These are phyloP conservation scores for Lontra canadensis DNA, from an alignment of 2,113 vertebrate genomes.

Conservation along the genomic window DNA sequence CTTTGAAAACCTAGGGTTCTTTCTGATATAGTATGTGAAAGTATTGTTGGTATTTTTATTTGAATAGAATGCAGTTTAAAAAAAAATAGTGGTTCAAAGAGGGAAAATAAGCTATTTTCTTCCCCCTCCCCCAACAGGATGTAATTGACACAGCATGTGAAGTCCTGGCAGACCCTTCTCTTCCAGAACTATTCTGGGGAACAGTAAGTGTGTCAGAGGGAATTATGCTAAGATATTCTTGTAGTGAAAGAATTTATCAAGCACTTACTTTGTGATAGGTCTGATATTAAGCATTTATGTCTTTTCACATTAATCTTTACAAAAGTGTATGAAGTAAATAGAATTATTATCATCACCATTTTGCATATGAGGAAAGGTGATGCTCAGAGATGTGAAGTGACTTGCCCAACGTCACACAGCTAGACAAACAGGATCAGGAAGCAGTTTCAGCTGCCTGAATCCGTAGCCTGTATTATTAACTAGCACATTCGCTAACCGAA, in stretches of 20 bases:
- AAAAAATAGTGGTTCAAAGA: not conserved
- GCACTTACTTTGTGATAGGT: not conserved
- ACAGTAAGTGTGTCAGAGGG: conserved; percentile 86
- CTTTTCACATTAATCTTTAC: not conserved
- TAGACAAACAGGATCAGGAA: not conserved
- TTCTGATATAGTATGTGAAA: not conserved
- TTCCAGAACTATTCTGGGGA: conserved; percentile 98
- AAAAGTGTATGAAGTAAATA: not conserved
- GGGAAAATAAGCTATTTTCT: conserved; percentile 9
- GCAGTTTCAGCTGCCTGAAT: not conserved
- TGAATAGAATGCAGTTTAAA: not conserved
- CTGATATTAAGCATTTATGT: not conserved
- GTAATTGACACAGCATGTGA: conserved; percentile 95
- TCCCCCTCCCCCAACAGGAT: conserved; percentile 81
- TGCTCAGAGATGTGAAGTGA: not conserved
- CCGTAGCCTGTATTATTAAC: not conserved
- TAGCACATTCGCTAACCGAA: not conserved
- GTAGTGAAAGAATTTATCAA: not conserved
- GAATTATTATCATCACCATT: not conserved
- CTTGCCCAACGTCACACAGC: not conserved
- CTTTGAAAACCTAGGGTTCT: not conserved
- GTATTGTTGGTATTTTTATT: conserved; percentile 13
- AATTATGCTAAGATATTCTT: not conserved
- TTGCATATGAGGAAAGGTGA: not conserved
- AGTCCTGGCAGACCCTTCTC: conserved; percentile 93